Evolutionary conservation across 1,140 invertebrate genomes (phyloP).

Genomic region (Drusus annulatus): DNA sequence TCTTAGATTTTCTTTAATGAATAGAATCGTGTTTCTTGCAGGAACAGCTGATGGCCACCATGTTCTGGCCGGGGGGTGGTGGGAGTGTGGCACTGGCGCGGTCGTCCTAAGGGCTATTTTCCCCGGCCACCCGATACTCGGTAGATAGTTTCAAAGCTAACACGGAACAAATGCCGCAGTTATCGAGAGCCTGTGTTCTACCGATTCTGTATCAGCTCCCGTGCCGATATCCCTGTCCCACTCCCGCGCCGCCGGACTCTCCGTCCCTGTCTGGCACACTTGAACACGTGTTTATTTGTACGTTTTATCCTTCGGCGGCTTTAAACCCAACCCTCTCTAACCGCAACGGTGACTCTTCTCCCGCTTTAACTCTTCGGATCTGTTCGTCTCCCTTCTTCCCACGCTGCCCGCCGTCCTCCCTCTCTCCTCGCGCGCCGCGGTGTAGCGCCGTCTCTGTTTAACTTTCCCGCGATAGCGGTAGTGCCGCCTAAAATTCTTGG

Average conservation of each 20-base stretch:
- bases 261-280: constrained; percentile 70
- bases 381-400: constrained; percentile 64
- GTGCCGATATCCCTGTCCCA: constrained; percentile 63
- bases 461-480: constrained; percentile 46
- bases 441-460: constrained; percentile 49
- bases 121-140: constrained; percentile 46
- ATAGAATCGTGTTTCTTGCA: too few species aligned
- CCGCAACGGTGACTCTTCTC: constrained; percentile 70
- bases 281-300: constrained; percentile 74
- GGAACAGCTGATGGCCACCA: constrained; percentile 19
- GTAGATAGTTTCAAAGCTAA: constrained; percentile 55
- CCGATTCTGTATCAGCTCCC: constrained; percentile 52
- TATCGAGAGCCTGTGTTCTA: constrained; percentile 55
- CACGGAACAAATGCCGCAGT: constrained; percentile 70
- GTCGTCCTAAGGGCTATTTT: constrained; percentile 47
- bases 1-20: too few species aligned
- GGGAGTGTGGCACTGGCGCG: constrained; percentile 39
- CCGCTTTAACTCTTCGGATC: constrained; percentile 66
- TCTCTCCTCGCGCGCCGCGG: constrained; percentile 13
- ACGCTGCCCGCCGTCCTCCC: constrained; percentile 43
- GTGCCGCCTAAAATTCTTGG: constrained; percentile 47
- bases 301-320: constrained; percentile 74
- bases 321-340: constrained; percentile 73
- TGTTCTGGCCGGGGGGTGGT: neutral
- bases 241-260: constrained; percentile 58